A percentile compares a stretch with the other conserved stretches of the same genome.
These are phyloP conservation scores for Parochlus steinenii DNA, from an alignment of 2,888 invertebrate genomes.

Conservation along the genomic window DNA sequence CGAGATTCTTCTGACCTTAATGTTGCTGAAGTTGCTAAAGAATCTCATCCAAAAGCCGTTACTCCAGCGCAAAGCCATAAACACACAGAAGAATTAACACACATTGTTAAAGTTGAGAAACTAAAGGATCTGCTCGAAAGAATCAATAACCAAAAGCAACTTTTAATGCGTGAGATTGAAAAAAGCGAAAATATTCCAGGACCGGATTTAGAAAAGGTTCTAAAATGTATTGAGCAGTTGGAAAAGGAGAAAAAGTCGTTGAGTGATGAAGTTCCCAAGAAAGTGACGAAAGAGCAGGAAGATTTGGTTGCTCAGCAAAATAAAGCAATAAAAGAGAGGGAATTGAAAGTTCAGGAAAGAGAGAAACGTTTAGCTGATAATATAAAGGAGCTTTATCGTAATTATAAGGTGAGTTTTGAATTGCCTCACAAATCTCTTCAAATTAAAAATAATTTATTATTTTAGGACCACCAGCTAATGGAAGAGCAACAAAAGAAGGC, in stretches of 20 bases:
- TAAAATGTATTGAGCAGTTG: conserved; percentile 8
- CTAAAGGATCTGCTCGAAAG: conserved; percentile 24
- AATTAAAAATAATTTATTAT: not conserved
- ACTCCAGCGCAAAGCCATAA: not conserved
- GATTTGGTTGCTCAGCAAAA: too few species aligned
- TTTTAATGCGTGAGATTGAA: conserved; percentile 22
- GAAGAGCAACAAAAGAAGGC: not conserved
- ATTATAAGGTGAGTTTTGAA: not conserved
- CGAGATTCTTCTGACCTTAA: not conserved
- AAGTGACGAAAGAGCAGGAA: conserved; percentile 11
- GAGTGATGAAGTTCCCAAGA: conserved; percentile 9
- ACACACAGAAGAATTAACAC: conserved; percentile 1
- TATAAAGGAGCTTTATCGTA: conserved; percentile 18
- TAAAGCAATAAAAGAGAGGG: conserved; percentile 16
- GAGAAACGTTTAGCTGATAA: conserved; percentile 20
- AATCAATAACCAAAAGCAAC: conserved; percentile 25
- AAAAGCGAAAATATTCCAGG: conserved; percentile 9
- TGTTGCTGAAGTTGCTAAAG: not conserved
- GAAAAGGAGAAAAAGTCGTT: conserved; percentile 11
- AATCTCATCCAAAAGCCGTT: not conserved
- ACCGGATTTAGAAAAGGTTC: conserved; percentile 14
- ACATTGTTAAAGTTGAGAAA: conserved; percentile 7
- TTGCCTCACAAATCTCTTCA: not conserved
- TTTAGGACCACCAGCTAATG: conserved; percentile 13
- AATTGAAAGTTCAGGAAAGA: conserved; percentile 21